Evolutionary conservation across 1,140 invertebrate genomes (phyloP).

Genomic region (Thaumatotibia leucotreta): DNA sequence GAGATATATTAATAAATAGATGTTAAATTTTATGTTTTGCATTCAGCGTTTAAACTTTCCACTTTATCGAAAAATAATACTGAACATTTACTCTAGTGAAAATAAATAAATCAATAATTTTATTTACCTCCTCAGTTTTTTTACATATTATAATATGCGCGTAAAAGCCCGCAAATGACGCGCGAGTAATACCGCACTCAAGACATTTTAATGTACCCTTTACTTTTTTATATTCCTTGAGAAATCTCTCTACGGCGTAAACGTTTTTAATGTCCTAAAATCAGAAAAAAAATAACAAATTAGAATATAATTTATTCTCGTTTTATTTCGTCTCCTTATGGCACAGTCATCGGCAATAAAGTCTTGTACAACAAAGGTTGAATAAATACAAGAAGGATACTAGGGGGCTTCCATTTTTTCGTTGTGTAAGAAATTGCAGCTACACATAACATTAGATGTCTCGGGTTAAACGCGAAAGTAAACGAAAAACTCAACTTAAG

Average conservation of each 20-base stretch:
- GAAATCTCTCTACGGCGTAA: constrained; percentile 31
- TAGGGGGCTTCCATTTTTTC: no score
- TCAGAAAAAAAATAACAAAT: constrained; percentile 10
- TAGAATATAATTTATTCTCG: constrained; percentile 5
- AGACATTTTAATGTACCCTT: constrained; percentile 77
- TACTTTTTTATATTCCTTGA: constrained; percentile 29
- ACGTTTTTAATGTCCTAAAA: constrained; percentile 49
- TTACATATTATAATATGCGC: constrained; percentile 81
- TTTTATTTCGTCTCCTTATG: no score
- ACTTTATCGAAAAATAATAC: no score
- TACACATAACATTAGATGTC: no score
- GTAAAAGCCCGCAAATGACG: constrained; percentile 79
- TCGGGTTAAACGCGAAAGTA: not conserved
- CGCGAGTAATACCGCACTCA: constrained; percentile 73
- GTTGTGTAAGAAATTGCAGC: no score
- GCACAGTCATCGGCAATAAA: no score
- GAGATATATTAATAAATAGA: constrained; percentile 13
- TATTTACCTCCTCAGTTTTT: constrained; percentile 75
- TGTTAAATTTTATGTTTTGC: constrained; percentile 1
- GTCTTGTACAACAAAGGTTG: no score
- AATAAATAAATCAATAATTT: constrained; percentile 24
- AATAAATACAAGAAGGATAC: no score
- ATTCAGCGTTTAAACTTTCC: no score
- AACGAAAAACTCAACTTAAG: not conserved
- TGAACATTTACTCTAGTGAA: no score